These are phyloP conservation scores for Syrmaticus mikado DNA, from an alignment of 2,113 vertebrate species.

Conservation along the genomic window DNA sequence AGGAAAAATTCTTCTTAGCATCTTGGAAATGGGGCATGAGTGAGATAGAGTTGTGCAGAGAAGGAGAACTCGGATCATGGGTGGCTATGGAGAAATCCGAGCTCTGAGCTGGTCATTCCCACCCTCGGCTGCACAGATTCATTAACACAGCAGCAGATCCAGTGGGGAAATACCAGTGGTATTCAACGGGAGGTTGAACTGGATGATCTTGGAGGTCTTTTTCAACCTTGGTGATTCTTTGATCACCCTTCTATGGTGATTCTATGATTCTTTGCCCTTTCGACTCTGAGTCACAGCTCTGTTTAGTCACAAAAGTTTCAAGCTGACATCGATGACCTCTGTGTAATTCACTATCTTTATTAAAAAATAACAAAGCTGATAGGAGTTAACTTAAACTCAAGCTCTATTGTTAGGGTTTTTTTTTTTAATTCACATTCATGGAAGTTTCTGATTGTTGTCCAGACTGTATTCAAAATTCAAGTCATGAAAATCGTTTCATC, in stretches of 20 bases:
- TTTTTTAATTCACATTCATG: neutral
- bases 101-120: neutral
- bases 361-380: neutral
- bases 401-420: neutral
- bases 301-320: neutral
- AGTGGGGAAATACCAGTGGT: too few relatives aligned
- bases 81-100: neutral
- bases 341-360: neutral
- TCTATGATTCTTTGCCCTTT: neutral
- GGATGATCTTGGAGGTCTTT: too few relatives aligned
- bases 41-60: neutral
- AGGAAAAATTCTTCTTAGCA: neutral
- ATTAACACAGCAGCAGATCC: neutral
- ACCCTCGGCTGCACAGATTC: neutral
- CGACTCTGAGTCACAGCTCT: neutral
- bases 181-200: too few relatives aligned
- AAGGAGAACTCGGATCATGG: accelerated
- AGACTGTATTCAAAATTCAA: neutral
- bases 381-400: neutral
- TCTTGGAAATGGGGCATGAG: neutral
- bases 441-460: neutral
- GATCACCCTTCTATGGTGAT: too few relatives aligned
- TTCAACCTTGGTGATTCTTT: too few relatives aligned
- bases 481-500: neutral
- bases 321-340: neutral